Conservation (phyloP, 2,113 vertebrate genomes). For the Antennarius striatus region DNA sequence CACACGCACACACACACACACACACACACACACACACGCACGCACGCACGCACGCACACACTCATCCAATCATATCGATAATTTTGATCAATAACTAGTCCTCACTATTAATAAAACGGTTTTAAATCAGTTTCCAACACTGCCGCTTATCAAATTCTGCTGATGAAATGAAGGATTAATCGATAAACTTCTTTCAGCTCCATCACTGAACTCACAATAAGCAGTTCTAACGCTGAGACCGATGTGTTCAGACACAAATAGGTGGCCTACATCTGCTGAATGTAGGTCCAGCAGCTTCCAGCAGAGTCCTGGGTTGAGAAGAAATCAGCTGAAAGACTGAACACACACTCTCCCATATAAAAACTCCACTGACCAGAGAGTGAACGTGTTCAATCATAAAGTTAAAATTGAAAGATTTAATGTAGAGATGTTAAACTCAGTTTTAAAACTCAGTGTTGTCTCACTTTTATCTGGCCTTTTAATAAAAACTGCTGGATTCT, state of each 20-base stretch:
- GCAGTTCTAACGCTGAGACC: constrained; percentile 1
- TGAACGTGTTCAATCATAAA: not conserved
- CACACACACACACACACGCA: no score
- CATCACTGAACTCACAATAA: not conserved
- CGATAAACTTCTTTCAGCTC: not conserved
- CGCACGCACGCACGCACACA: no score
- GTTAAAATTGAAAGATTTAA: no score
- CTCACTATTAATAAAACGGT: no score
- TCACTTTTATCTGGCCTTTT: no score
- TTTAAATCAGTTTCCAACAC: not conserved
- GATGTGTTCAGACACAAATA: constrained; percentile 22
- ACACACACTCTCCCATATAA: not conserved
- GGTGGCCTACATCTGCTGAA: constrained; percentile 16
- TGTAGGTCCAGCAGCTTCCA: constrained; percentile 1
- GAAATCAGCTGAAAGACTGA: not conserved
- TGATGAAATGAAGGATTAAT: not conserved
- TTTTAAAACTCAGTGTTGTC: no score
- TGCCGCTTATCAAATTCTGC: not conserved
- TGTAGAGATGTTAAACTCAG: no score
- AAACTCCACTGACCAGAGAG: not conserved
- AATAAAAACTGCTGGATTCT: no score
- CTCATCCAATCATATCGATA: no score
- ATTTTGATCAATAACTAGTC: no score
- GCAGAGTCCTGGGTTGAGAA: not conserved
- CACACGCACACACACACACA: no score